phyloP scores from a whole-genome alignment of 2,113 vertebrate genomes.

The Dolichallabes microphthalmus region DNA sequence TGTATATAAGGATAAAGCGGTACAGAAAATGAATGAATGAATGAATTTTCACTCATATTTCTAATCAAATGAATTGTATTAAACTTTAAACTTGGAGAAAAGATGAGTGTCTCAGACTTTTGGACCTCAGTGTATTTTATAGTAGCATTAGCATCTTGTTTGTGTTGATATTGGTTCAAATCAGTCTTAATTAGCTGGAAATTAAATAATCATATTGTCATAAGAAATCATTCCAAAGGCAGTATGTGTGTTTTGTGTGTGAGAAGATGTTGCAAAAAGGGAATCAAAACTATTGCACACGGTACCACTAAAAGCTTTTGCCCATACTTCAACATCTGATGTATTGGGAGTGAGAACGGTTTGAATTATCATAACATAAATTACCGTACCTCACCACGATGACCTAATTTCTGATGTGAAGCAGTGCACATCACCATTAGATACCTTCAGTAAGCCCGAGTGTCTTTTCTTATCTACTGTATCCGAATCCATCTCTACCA shows the following conservation, averaged over 20 bases:
- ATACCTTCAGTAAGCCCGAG: not conserved
- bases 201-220: not conserved
- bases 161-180: not conserved
- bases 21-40: too few species aligned
- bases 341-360: not conserved
- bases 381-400: conserved; percentile 1
- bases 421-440: not conserved
- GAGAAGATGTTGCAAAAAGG: not conserved
- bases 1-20: too few species aligned
- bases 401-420: conserved; percentile 2
- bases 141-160: not conserved
- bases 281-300: not conserved
- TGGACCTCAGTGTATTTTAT: not conserved
- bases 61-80: not conserved
- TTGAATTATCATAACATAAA: not conserved
- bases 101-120: not conserved
- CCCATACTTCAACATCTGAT: not conserved
- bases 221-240: not conserved
- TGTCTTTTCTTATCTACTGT: not conserved
- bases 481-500: not conserved
- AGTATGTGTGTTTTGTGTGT: not conserved
- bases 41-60: not conserved
- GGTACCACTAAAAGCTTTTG: not conserved
- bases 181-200: not conserved
- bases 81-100: not conserved